Base-by-base conservation (phyloP, 2,797 vertebrate genomes). In the Lutjanus argentimaculatus region DNA sequence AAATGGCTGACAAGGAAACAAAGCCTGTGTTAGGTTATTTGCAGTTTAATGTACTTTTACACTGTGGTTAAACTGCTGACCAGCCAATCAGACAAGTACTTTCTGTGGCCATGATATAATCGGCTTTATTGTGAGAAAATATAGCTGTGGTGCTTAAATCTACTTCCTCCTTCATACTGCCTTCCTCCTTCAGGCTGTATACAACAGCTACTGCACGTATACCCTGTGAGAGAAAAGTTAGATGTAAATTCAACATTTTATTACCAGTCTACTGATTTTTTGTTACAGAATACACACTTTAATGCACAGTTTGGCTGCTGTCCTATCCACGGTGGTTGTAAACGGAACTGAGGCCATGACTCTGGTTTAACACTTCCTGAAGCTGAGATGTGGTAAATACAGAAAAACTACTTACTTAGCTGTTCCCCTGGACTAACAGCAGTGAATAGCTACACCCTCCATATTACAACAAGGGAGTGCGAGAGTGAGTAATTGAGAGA, bases 361-460 rank as follows among this genome's bases (percentile, higher is more conserved):
- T 85, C 48, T 56, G 58, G 22, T 74, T 69, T 84, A 46, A 78
- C 53, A 67, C 22, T 85, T 80, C 78, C 69, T 78, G 46, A 72
- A 85, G 86, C 77, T 82, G 71, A 83, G 81, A 89, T 83, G 58
- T 75, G 77, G 42, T 65, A 71, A 87, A 79, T 56, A 66, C 36
- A 64, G 43, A 85, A 42, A 80, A 86, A 79, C n/a, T 58, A 58
- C 67, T 46, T 79, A 63, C 71, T 84, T 67, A 52, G 88, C 91
- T 84, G 87, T 93, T 93, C 93, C 92, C 92, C 93, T 91, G 89
- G 85, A 90, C 92, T 90, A 89, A 93, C 85, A 87, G 84, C 77
- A 91, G 85, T 77, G 85, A 88, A 74, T 48, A 81, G 59, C 63
- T 83, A 56, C 42, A 56, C 74, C 79, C 90, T 87, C 61, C 61